Base-by-base conservation (phyloP, 2,888 invertebrate genomes). In the Athalia cordata region DNA sequence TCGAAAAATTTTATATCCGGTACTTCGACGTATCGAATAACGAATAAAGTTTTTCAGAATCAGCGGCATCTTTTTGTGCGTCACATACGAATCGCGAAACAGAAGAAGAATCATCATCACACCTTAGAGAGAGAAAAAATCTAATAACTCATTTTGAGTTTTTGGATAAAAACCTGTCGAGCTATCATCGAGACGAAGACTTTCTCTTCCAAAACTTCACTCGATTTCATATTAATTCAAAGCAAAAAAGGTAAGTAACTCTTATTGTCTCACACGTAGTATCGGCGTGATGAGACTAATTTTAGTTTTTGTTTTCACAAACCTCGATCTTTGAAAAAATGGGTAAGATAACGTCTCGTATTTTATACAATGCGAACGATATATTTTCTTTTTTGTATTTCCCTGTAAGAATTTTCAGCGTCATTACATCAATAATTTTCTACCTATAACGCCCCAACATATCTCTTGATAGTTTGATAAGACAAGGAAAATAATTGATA, bases 201-300 rank as follows among this genome's bases (percentile, higher is more conserved):
- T 43, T 45, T 65, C 49, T 7, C 2, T 49, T 49, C 13, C 29
- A 13, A 29, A 29, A 3, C 5, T 8, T 66, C 0, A 11, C 45
- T 6, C 47, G n/a, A 4, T 9, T 15, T 11, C 9, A 66, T 15
- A n/a, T 45, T 5, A 45, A 11, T 65, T 11, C n/a, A n/a, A 7
- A 47, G n/a, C 43, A 65, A 61, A 79, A 49, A 64, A 49, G 62
- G 68, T 80, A 55, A 65, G 52, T 75, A 66, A 81, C 92, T 29
- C 29, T 92, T 92, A 92, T 91, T 85, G 90, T 91, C 90, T 90
- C 84, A 88, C 88, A 89, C 88, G 91, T 91, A 91, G 92, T 92
- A 92, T 92, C 92, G 92, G 92, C 92, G 90, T 90, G 87, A 84
- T 82, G 87, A 89, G 91, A 90, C 87, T 86, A 84, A 80, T 81